Percentiles rank a stretch among this genome's conserved stretches.
phyloP scores from a whole-genome alignment of 2,888 invertebrate species.

The Protonemura montana region DNA sequence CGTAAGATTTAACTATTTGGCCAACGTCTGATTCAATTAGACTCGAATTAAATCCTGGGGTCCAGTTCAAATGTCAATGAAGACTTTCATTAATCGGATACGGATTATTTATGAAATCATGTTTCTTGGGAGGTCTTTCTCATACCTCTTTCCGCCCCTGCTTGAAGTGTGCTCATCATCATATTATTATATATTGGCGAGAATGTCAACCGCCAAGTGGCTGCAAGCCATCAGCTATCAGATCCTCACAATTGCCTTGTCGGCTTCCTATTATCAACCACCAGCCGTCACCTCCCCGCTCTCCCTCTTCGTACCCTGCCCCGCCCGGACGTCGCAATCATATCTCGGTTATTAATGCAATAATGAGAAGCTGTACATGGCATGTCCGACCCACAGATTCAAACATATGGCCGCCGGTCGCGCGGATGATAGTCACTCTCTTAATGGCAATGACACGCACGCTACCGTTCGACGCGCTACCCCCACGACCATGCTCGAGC shows the following conservation, averaged over 20 bases:
- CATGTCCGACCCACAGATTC: conserved; percentile 1
- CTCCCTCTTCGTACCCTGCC: not conserved
- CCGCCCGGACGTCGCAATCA: conserved; percentile 12
- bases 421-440: not conserved
- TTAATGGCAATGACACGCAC: not conserved
- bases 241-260: not conserved
- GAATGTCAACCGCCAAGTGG: not conserved
- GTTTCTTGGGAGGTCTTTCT: not conserved
- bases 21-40: not conserved
- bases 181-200: not conserved
- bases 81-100: not conserved
- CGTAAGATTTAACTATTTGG: not conserved
- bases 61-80: not conserved
- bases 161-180: not conserved
- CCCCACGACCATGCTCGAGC: not conserved
- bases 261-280: not conserved
- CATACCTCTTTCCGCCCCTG: not conserved
- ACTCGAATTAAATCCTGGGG: not conserved
- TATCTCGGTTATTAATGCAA: conserved; percentile 12
- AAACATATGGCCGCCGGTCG: not conserved
- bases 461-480: not conserved
- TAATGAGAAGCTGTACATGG: conserved; percentile 21
- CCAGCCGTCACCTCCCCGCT: not conserved
- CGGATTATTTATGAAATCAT: conserved; percentile 7
- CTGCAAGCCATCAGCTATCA: not conserved